Evolutionary conservation across 2,113 vertebrate species (phyloP).

Genomic region (Rhagologus leucostigma): DNA sequence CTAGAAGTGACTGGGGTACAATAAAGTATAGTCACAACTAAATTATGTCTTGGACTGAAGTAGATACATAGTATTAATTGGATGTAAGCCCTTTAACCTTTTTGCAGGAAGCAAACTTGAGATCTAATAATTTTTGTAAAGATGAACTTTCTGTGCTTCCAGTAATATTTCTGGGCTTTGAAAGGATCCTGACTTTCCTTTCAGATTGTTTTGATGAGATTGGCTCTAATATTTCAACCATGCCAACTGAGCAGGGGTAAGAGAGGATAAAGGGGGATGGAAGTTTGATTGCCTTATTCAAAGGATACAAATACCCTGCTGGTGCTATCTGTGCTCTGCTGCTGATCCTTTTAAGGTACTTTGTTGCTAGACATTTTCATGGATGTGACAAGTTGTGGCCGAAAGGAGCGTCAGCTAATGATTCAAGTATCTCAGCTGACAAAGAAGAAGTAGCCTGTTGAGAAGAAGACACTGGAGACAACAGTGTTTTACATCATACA

Average conservation of each 20-base stretch:
- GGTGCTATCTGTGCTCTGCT: background rate
- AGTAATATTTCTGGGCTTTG: constrained; percentile 69
- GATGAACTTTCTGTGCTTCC: constrained; percentile 67
- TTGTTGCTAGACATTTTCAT: background rate
- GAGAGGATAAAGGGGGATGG: background rate
- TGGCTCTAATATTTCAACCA: constrained; percentile 12
- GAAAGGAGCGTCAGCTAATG: background rate
- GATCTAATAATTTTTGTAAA: constrained; percentile 71
- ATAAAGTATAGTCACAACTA: constrained; percentile 63
- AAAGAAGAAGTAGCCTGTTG: background rate
- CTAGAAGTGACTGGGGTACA: background rate
- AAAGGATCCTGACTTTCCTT: constrained; percentile 33
- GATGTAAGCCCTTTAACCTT: constrained; percentile 73
- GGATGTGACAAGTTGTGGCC: background rate
- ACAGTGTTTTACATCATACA: background rate
- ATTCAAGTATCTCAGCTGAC: background rate
- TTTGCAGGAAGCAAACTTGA: constrained; percentile 73
- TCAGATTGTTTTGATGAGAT: constrained; percentile 35
- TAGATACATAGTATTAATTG: constrained; percentile 66
- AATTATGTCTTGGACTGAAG: constrained; percentile 60
- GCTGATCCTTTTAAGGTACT: background rate
- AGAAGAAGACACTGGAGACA: background rate
- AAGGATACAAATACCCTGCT: background rate
- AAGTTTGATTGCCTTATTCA: background rate
- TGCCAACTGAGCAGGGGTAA: background rate